These are phyloP conservation scores for Lemur catta DNA, from an alignment of 2,797 vertebrate species.

Conservation along the genomic window DNA sequence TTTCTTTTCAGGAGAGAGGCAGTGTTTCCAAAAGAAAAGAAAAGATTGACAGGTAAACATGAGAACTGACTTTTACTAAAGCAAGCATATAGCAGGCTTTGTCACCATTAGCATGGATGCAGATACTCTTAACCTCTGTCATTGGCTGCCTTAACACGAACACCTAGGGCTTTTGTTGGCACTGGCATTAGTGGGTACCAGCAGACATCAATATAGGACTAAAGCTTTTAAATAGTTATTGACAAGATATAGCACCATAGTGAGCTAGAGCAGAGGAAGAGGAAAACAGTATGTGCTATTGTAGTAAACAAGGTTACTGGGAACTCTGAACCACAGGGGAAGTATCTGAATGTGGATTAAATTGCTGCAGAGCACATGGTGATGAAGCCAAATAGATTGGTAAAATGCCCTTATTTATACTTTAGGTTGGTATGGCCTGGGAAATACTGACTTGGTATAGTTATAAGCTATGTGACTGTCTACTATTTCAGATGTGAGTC, in stretches of 20 bases:
- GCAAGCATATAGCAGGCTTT: background rate
- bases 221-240: background rate
- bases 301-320: background rate
- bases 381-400: background rate
- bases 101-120: background rate
- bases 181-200: background rate
- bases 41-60: background rate
- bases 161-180: background rate
- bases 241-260: background rate
- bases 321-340: background rate
- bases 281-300: background rate
- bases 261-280: background rate
- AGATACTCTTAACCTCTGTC: background rate
- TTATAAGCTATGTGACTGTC: background rate
- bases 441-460: background rate
- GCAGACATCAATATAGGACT: background rate
- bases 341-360: background rate
- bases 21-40: background rate
- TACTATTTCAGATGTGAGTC: background rate
- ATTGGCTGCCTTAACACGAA: background rate
- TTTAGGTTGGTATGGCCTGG: background rate
- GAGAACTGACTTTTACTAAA: background rate
- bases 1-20: background rate
- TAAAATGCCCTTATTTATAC: background rate
- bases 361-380: background rate